A percentile compares a stretch with the other conserved stretches of the same genome.
phyloP scores from a whole-genome alignment of 1,140 invertebrate genomes.

The Aphaenogaster floridana region DNA sequence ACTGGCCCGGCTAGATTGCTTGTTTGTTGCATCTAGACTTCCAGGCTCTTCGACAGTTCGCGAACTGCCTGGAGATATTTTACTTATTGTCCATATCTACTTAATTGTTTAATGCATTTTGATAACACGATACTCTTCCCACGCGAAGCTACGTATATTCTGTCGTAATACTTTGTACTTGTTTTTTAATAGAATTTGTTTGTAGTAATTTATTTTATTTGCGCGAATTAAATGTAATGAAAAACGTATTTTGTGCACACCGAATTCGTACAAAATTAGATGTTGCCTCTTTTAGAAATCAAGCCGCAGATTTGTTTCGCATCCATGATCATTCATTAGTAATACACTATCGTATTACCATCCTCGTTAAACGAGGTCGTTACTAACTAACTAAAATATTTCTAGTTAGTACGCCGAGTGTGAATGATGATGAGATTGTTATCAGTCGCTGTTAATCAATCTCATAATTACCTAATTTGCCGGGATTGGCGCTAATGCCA shows the following conservation, averaged over 20 bases:
- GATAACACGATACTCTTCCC: background rate
- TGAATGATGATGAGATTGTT: conserved; percentile 49
- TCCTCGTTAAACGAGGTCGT: conserved; percentile 47
- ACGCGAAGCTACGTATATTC: background rate
- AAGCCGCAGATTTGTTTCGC: conserved; percentile 13
- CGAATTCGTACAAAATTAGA: background rate
- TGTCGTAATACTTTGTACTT: background rate
- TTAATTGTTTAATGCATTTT: background rate
- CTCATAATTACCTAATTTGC: conserved; percentile 41
- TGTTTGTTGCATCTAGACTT: background rate
- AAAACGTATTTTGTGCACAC: background rate
- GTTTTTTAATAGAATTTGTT: background rate
- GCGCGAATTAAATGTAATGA: background rate
- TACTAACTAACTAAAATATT: conserved; percentile 59
- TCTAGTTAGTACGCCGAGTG: conserved; percentile 15
- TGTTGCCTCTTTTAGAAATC: conserved; percentile 23
- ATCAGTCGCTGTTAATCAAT: conserved; percentile 40
- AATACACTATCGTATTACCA: conserved; percentile 40
- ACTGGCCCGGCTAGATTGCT: background rate
- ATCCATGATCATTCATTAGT: conserved; percentile 43
- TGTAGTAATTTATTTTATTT: conserved; percentile 19
- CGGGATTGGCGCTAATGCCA: background rate
- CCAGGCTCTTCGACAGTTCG: background rate
- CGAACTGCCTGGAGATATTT: background rate
- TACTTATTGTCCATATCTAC: background rate